phyloP scores from a whole-genome alignment of 2,797 vertebrate genomes.

The Lacerta bilineata region DNA sequence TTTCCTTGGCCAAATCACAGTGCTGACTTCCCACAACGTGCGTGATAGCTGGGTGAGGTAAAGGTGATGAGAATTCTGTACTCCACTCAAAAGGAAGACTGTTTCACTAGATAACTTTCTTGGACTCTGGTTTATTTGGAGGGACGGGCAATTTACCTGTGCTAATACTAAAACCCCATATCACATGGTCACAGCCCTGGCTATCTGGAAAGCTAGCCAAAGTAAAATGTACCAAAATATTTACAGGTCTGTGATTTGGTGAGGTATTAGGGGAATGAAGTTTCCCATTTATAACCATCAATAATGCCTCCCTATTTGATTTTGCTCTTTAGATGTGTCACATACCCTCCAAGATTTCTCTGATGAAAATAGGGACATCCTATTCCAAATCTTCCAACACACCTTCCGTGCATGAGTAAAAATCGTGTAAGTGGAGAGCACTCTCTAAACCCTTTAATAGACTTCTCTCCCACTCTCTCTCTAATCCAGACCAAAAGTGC shows the following conservation, averaged over 20 bases:
- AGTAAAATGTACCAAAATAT: background rate
- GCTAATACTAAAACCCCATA: background rate
- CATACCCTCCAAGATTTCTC: too few species aligned
- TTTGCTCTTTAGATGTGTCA: background rate
- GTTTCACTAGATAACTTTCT: background rate
- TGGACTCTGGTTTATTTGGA: background rate
- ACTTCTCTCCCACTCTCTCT: too few species aligned
- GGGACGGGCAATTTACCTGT: background rate
- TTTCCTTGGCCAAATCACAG: background rate
- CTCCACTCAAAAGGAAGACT: background rate
- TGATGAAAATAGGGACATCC: too few species aligned
- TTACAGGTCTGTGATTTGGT: background rate
- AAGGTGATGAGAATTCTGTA: background rate
- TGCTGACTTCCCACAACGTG: conserved; percentile 25
- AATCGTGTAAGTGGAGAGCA: too few species aligned
- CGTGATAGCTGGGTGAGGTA: background rate
- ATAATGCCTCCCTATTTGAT: background rate
- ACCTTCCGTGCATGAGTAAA: too few species aligned
- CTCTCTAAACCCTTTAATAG: too few species aligned
- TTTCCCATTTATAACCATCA: background rate
- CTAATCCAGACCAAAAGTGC: too few species aligned
- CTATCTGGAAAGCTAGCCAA: background rate
- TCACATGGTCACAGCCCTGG: background rate
- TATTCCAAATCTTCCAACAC: too few species aligned
- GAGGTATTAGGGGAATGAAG: background rate